A percentile compares a stretch with the other conserved stretches of the same genome.
Evolutionary conservation across 2,888 invertebrate genomes (phyloP).

Genomic region (Zelleria hepariella): DNA sequence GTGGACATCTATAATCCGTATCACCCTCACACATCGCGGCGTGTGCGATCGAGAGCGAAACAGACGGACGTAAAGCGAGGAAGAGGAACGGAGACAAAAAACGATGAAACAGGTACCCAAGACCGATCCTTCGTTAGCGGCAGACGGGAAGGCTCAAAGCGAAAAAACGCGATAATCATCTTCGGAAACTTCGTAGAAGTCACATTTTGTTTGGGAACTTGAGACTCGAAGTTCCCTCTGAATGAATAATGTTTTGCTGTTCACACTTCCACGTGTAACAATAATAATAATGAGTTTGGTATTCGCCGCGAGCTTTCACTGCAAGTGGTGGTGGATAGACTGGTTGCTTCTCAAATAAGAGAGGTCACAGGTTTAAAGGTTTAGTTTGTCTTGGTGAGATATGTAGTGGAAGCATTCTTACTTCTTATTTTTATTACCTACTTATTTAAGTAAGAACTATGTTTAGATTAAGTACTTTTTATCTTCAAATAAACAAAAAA

Average conservation of each 20-base stretch:
- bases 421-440: too few relatives aligned
- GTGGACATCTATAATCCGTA: slow-evolving; percentile 60
- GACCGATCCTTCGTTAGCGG: slow-evolving; percentile 57
- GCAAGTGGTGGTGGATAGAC: too few relatives aligned
- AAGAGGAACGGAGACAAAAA: slow-evolving; percentile 22
- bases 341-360: too few relatives aligned
- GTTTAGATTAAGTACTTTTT: too few relatives aligned
- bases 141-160: slow-evolving; percentile 42
- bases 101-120: slow-evolving; percentile 57
- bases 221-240: slow-evolving; percentile 40
- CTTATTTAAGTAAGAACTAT: too few relatives aligned
- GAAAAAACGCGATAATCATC: slow-evolving; percentile 56
- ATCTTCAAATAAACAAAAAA: too few relatives aligned
- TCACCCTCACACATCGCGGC: slow-evolving; percentile 41
- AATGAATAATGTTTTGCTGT: slow-evolving; percentile 49
- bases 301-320: background rate
- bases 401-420: too few relatives aligned
- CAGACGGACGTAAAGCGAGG: background rate
- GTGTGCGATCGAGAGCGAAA: slow-evolving; percentile 33
- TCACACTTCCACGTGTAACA: slow-evolving; percentile 39
- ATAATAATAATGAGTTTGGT: background rate
- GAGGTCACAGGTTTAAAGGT: too few relatives aligned
- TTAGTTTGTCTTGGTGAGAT: too few relatives aligned
- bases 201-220: slow-evolving; percentile 31
- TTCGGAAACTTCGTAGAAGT: slow-evolving; percentile 62